Conservation (phyloP, 2,113 vertebrate species). For the Psittacula cyanocephala region DNA sequence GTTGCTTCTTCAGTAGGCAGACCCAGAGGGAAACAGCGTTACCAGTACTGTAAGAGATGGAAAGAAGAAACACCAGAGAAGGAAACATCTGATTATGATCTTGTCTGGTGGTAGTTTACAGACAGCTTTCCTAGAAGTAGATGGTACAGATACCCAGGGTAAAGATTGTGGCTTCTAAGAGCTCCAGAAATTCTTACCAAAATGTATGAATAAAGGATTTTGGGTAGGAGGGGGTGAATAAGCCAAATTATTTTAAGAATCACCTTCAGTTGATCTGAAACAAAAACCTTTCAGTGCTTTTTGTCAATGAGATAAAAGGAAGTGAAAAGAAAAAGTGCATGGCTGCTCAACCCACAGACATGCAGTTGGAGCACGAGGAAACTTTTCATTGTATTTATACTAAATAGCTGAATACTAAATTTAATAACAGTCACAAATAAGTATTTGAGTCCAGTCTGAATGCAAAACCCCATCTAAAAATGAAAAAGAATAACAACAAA, state of each 20-base stretch:
- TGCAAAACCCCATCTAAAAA: background rate
- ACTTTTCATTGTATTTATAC: background rate
- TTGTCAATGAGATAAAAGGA: slow-evolving; percentile 25
- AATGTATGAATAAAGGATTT: background rate
- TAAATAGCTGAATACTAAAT: background rate
- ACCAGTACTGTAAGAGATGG: background rate
- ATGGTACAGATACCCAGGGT: background rate
- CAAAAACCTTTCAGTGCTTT: background rate
- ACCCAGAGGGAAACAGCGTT: background rate
- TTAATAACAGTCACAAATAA: background rate
- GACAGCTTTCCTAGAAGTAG: slow-evolving; percentile 2
- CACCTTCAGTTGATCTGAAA: background rate
- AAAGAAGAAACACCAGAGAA: background rate
- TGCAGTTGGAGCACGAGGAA: background rate
- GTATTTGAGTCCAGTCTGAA: background rate
- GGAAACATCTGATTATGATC: background rate
- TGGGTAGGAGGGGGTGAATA: background rate
- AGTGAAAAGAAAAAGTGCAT: background rate
- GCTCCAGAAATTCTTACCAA: background rate
- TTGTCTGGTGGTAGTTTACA: background rate
- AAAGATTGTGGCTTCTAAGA: background rate
- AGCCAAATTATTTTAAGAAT: background rate
- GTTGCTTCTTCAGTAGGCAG: background rate
- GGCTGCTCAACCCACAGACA: background rate
- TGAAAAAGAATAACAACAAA: background rate